Base-by-base conservation (phyloP, 2,888 invertebrate genomes). In the Pseudococcus viburni region DNA sequence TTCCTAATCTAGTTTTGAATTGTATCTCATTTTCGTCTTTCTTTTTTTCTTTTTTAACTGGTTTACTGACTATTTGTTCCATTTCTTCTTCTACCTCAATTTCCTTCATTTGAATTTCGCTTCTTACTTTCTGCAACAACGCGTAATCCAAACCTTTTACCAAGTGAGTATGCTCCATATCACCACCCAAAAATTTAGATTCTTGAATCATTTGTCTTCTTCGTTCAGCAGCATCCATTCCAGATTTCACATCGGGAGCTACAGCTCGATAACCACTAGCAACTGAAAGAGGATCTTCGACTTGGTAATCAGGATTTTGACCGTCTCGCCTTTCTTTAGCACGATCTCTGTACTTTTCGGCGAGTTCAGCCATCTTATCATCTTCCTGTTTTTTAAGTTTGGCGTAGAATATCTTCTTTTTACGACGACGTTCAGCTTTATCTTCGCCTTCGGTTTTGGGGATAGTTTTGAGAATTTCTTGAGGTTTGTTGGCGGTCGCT, bases 121-220 rank as follows among this genome's bases (percentile, higher is more conserved):
- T 98, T 84, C 98, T 89, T 2, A 91, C 97, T 93, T 99, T 97
- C 91, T 98, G 97, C 89, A 98, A 92, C 86, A 98, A 92, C 0
- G 98, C 97, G 92, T 97, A 98, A 93, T 98, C 98, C 84, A 94
- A 92, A 90, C 98, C 99, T 93, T 99, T 99, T 90, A 99, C 99
- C 94, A 99, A 98, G 93, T 99, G 99, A 91, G 99, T 99, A 91
- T 99, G 99, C 91, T 99, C 99, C 97, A 99, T 99, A 92, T 99
- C 99, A 94, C 99, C 99, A 91, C 99, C 99, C 93, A 99, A 97
- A 93, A 98, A 99, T 93, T 99, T 99, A 0, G 99, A 99, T 92
- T 99, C 99, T 93, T 96, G 93, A 91, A 99, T 99, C 93, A 98
- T 95, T 91, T 99, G 97, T 86, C 98, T 94, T 86, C 99, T 93